These are phyloP conservation scores for Sebastes schlegelii DNA, from an alignment of 2,113 vertebrate genomes.

Conservation along the genomic window DNA sequence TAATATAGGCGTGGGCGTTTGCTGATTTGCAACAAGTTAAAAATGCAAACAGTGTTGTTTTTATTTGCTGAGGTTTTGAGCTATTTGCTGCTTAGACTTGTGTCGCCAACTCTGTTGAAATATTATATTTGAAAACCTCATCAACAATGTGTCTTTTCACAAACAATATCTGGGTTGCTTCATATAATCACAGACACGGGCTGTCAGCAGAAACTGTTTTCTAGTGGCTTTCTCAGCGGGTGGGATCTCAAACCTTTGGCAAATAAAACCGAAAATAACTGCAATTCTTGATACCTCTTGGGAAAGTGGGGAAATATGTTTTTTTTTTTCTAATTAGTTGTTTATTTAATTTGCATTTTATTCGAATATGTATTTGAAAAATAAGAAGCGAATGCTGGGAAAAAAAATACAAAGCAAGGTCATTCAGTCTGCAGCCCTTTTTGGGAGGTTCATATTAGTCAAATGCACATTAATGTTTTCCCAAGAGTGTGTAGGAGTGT, in stretches of 20 bases:
- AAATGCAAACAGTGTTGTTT: background rate
- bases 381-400: background rate
- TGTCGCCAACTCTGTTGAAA: background rate
- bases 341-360: background rate
- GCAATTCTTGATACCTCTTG: background rate
- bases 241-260: constrained; percentile 30
- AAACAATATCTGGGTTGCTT: constrained; percentile 6
- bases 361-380: background rate
- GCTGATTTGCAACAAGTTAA: background rate
- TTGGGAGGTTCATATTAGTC: constrained; percentile 35
- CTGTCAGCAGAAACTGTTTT: constrained; percentile 21
- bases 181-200: constrained; percentile 4
- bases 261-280: constrained; percentile 33
- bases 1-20: background rate
- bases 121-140: constrained; percentile 12
- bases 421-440: background rate
- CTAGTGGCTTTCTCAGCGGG: constrained; percentile 6
- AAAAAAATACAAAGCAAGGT: constrained; percentile 6
- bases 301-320: constrained; percentile 10
- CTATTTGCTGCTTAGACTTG: constrained; percentile 5
- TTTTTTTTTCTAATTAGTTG: background rate
- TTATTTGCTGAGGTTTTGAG: constrained; percentile 25
- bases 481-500: background rate
- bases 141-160: constrained; percentile 7
- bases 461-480: constrained; percentile 38